Evolutionary conservation across 2,797 vertebrate species (phyloP).

Genomic region (Champsocephalus gunnari): DNA sequence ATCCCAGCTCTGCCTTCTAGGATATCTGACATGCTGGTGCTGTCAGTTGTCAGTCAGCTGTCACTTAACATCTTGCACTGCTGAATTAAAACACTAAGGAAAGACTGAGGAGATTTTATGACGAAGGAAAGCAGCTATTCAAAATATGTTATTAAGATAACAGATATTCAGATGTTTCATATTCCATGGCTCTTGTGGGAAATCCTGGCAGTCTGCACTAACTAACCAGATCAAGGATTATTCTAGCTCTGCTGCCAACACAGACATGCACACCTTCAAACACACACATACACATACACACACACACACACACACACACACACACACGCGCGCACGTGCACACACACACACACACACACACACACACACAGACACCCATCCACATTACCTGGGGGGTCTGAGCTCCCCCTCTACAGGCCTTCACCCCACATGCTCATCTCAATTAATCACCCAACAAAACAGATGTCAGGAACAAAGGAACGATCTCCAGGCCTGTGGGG

Average conservation of each 20-base stretch:
- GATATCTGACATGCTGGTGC: constrained; percentile 39
- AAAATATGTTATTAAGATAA: constrained; percentile 48
- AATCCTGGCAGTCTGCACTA: constrained; percentile 57
- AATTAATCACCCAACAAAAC: constrained; percentile 84
- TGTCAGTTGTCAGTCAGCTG: constrained; percentile 62
- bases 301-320: constrained; percentile 33
- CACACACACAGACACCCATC: constrained; percentile 27
- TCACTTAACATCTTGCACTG: constrained; percentile 45
- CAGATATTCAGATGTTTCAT: constrained; percentile 52
- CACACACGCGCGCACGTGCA: constrained; percentile 12
- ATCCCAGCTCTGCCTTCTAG: constrained; percentile 38
- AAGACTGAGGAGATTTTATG: constrained; percentile 23
- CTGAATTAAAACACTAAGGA: constrained; percentile 44
- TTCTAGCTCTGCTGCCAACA: constrained; percentile 42
- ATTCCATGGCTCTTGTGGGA: constrained; percentile 39
- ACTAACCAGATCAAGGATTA: constrained; percentile 67
- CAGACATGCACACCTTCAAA: constrained; percentile 22
- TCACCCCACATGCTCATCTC: constrained; percentile 83
- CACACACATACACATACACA: constrained; percentile 38
- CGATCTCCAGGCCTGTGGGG: constrained; percentile 75
- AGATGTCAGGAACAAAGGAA: constrained; percentile 84
- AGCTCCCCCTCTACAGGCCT: constrained; percentile 71
- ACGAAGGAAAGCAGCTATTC: constrained; percentile 9
- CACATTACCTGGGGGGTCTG: constrained; percentile 78
- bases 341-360: constrained; percentile 27